Conservation (phyloP, 2,888 invertebrate species). For the Digitonthophagus gazella region DNA sequence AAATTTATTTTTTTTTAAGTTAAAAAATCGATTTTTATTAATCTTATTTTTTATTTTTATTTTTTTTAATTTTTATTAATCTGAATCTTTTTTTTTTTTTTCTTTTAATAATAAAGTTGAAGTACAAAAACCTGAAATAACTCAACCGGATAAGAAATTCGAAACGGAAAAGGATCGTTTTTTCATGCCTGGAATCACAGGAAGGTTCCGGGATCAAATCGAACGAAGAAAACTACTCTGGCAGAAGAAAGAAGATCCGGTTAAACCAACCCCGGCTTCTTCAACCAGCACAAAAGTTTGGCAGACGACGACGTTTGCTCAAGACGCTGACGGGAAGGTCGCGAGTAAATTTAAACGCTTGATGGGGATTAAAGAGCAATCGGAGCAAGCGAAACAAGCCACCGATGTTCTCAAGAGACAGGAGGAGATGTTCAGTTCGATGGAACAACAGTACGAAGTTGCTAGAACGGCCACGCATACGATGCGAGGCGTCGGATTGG, state of each 20-base stretch:
- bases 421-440: slow-evolving; percentile 85
- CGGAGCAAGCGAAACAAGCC: slow-evolving; percentile 47
- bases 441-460: slow-evolving; percentile 96
- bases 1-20: too few relatives aligned
- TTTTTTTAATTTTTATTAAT: too few relatives aligned
- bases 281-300: slow-evolving; percentile 58
- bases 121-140: slow-evolving; percentile 14
- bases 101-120: slow-evolving; percentile 28
- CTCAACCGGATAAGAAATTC: too few relatives aligned
- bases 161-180: slow-evolving; percentile 36
- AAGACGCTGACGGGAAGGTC: slow-evolving; percentile 89
- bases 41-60: too few relatives aligned
- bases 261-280: slow-evolving; percentile 40
- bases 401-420: slow-evolving; percentile 63
- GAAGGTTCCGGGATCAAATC: slow-evolving; percentile 83
- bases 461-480: slow-evolving; percentile 95
- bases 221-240: slow-evolving; percentile 91
- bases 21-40: too few relatives aligned
- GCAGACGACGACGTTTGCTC: slow-evolving; percentile 84
- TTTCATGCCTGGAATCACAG: slow-evolving; percentile 51
- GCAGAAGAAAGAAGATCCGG: slow-evolving; percentile 66
- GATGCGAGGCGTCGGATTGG: slow-evolving; percentile 84
- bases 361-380: slow-evolving; percentile 85
- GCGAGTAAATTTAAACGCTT: slow-evolving; percentile 93
- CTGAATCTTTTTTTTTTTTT: slow-evolving; percentile 1